Conservation (phyloP, 2,888 invertebrate genomes). For the Polydrusus cervinus region DNA sequence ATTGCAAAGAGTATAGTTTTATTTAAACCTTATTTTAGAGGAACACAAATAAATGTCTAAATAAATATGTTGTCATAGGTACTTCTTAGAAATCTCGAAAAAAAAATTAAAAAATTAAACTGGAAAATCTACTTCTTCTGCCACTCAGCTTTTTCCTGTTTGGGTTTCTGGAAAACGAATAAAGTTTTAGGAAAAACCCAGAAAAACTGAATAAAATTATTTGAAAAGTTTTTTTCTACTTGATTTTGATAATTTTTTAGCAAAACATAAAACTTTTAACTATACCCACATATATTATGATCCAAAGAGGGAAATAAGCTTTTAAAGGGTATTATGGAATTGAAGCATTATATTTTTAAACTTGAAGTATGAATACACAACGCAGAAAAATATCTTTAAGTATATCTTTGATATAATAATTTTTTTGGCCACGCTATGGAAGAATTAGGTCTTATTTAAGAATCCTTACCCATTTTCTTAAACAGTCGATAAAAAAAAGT, state of each 20-base stretch:
- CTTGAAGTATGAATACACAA: too few species aligned
- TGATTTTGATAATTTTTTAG: background rate
- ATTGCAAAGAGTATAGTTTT: conserved; percentile 23
- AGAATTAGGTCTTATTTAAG: too few species aligned
- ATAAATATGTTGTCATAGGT: background rate
- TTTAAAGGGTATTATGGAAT: too few species aligned
- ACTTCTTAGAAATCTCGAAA: background rate
- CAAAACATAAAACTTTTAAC: too few species aligned
- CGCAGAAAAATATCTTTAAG: too few species aligned
- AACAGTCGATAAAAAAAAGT: too few species aligned
- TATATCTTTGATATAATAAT: too few species aligned
- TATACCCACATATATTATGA: too few species aligned
- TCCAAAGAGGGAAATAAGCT: too few species aligned
- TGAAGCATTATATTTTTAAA: too few species aligned
- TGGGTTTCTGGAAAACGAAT: conserved; percentile 77
- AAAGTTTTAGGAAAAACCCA: conserved; percentile 46
- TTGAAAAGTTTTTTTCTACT: background rate
- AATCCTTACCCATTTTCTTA: too few species aligned
- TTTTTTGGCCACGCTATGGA: too few species aligned
- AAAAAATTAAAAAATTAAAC: conserved; percentile 16
- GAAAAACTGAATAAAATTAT: background rate
- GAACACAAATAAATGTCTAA: conserved; percentile 9
- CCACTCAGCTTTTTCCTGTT: conserved; percentile 79
- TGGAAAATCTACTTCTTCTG: conserved; percentile 68
- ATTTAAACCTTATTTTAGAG: conserved; percentile 15